These are phyloP conservation scores for Manacus vitellinus DNA, from an alignment of 2,113 vertebrate species.

Conservation along the genomic window DNA sequence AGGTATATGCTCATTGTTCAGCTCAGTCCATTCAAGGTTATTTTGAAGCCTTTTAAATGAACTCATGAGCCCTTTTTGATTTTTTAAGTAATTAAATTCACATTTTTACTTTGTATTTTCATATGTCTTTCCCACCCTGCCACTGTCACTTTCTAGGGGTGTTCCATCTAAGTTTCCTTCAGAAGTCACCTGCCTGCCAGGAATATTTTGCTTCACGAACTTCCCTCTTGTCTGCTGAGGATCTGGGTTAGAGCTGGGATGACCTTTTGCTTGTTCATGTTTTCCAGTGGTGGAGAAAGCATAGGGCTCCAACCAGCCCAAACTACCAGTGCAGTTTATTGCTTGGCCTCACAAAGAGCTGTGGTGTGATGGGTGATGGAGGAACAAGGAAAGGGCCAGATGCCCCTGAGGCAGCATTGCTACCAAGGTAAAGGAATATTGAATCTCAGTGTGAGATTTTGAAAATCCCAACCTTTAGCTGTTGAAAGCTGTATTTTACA, in stretches of 20 bases:
- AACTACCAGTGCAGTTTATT: not conserved
- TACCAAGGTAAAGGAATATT: not conserved
- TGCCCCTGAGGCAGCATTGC: not conserved
- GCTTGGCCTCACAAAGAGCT: not conserved
- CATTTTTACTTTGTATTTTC: not conserved
- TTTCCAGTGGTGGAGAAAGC: not conserved
- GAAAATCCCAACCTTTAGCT: not conserved
- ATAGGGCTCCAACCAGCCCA: accelerated
- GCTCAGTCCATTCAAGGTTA: not conserved
- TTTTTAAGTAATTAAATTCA: not conserved
- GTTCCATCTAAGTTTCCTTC: not conserved
- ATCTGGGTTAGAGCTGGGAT: not conserved
- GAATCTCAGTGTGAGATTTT: not conserved
- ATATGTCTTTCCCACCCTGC: not conserved
- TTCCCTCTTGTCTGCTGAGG: not conserved
- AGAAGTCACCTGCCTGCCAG: not conserved
- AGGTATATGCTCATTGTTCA: not conserved
- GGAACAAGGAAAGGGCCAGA: not conserved
- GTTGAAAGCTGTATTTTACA: not conserved
- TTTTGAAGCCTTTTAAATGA: not conserved
- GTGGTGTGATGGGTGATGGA: not conserved
- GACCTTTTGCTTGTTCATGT: not conserved
- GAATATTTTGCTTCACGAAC: accelerated
- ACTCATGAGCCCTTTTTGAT: not conserved
- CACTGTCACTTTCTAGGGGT: not conserved